Conservation (phyloP, 2,888 invertebrate species). For the Mimumesa dahlbomi region DNA sequence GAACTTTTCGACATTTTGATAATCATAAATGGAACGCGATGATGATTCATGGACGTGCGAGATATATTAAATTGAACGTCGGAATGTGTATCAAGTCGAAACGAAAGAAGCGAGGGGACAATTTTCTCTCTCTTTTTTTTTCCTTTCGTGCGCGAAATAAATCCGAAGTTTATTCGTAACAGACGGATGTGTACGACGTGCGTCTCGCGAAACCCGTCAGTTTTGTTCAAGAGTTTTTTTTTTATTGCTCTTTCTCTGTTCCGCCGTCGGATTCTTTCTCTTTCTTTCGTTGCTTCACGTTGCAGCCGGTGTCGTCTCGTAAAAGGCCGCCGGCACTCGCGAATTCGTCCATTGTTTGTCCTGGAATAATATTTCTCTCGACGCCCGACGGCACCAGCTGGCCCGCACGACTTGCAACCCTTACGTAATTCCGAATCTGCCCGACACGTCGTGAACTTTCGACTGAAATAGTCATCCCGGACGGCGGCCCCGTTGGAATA, state of each 20-base stretch:
- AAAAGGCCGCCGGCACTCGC: constrained; percentile 32
- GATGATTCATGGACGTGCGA: too few species aligned
- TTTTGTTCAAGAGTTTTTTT: constrained; percentile 27
- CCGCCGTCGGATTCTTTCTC: constrained; percentile 11
- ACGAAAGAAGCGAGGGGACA: too few species aligned
- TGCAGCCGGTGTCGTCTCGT: constrained; percentile 26
- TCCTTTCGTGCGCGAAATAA: constrained; percentile 6
- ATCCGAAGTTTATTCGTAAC: background rate
- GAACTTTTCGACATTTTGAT: too few species aligned
- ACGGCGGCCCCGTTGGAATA: background rate
- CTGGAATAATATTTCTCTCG: constrained; percentile 51
- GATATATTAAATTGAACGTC: too few species aligned
- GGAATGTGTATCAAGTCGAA: too few species aligned
- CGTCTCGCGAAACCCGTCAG: constrained; percentile 14
- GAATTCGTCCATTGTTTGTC: constrained; percentile 56
- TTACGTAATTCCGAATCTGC: constrained; percentile 32
- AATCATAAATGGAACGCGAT: too few species aligned
- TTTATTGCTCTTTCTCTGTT: constrained; percentile 28
- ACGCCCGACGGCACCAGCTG: constrained; percentile 37
- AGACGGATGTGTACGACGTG: background rate
- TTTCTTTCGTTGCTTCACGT: background rate
- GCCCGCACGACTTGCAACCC: constrained; percentile 21
- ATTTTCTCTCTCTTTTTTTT: too few species aligned
- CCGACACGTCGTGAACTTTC: constrained; percentile 4
- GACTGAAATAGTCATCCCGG: constrained; percentile 14